Evolutionary conservation across 1,140 invertebrate genomes (phyloP).

Genomic region (Tyrophagus putrescentiae): DNA sequence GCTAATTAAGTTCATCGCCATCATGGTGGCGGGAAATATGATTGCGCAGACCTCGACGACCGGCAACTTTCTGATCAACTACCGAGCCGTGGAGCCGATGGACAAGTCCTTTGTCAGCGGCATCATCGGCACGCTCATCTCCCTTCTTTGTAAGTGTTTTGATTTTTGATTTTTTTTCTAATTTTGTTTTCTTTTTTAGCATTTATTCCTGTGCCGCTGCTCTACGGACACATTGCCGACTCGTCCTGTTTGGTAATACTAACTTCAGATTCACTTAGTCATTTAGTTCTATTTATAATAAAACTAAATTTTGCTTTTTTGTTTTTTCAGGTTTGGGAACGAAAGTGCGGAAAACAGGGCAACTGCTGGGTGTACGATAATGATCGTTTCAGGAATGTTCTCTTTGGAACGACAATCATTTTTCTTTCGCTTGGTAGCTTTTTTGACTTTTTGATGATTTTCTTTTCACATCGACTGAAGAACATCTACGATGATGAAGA

Average conservation of each 20-base stretch:
- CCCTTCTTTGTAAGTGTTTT: no score
- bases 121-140: not conserved
- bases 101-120: slow-evolving; percentile 8
- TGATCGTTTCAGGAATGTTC: slow-evolving; percentile 27
- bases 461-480: slow-evolving; percentile 19
- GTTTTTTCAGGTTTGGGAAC: no score
- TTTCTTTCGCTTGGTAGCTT: slow-evolving; percentile 24
- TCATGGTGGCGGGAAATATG: slow-evolving; percentile 29
- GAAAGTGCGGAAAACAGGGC: slow-evolving; percentile 29
- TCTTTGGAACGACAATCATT: slow-evolving; percentile 25
- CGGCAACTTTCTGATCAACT: slow-evolving; percentile 30
- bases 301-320: no score
- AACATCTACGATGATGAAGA: slow-evolving; percentile 27
- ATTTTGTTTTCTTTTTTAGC: slow-evolving; percentile 24
- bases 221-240: slow-evolving; percentile 32
- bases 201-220: slow-evolving; percentile 32
- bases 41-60: slow-evolving; percentile 29
- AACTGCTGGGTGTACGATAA: slow-evolving; percentile 33
- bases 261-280: no score
- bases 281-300: no score
- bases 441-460: slow-evolving; percentile 25
- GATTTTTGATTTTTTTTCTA: no score
- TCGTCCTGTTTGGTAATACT: slow-evolving; percentile 30
- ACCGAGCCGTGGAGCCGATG: slow-evolving; percentile 25
- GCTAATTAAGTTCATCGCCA: slow-evolving; percentile 29